phyloP scores from a whole-genome alignment of 2,888 invertebrate genomes.

The Lissonota sp. region DNA sequence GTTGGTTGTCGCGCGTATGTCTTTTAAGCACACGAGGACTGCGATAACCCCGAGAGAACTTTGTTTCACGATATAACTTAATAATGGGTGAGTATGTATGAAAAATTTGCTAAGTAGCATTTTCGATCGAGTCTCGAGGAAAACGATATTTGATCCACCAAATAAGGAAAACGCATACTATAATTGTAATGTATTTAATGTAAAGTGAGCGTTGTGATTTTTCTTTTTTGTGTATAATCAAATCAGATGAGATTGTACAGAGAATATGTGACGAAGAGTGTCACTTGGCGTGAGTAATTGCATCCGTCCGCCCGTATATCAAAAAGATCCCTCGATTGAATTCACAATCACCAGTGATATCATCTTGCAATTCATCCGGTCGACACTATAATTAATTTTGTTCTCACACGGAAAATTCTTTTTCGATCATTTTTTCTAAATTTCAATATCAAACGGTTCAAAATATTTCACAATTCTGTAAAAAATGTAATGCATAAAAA shows the following conservation, averaged over 20 bases:
- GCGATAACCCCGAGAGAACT: slow-evolving; percentile 56
- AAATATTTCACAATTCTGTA: no score
- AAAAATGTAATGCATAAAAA: no score
- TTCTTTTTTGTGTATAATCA: neutral
- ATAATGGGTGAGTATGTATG: neutral
- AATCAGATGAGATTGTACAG: neutral
- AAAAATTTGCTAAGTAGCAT: neutral
- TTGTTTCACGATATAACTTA: slow-evolving; percentile 13
- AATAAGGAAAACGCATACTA: no score
- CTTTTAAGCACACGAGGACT: neutral
- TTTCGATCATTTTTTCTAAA: no score
- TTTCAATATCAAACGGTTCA: no score
- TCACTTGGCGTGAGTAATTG: slow-evolving; percentile 67
- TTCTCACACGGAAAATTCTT: neutral
- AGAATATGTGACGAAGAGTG: slow-evolving; percentile 53
- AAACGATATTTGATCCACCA: no score
- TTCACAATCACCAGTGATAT: slow-evolving; percentile 47
- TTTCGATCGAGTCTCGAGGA: neutral
- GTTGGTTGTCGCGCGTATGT: no score
- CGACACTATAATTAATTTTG: slow-evolving; percentile 29
- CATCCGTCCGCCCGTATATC: slow-evolving; percentile 71
- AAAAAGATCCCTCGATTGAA: slow-evolving; percentile 67
- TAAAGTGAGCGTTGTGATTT: slow-evolving; percentile 16
- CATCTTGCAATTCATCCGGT: slow-evolving; percentile 63
- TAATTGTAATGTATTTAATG: neutral